A percentile compares a stretch with the other conserved stretches of the same genome.
Evolutionary conservation across 2,888 invertebrate species (phyloP).

Genomic region (Gastrophysa polygoni): DNA sequence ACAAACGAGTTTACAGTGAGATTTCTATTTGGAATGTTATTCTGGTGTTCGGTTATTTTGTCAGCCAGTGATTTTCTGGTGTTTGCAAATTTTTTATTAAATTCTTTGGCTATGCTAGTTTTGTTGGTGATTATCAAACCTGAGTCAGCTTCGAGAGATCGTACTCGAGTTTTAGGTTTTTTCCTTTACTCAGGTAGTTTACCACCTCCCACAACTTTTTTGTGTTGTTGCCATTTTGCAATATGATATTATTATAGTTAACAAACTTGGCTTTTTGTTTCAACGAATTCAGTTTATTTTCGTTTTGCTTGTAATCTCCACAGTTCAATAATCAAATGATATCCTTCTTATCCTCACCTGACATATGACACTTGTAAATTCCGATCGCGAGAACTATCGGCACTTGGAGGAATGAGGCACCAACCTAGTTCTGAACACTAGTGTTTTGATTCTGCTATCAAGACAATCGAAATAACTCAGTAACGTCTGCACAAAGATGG

Average conservation of each 20-base stretch:
- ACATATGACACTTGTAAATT: no score
- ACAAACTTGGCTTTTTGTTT: not conserved
- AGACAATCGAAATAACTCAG: no score
- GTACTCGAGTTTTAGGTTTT: not conserved
- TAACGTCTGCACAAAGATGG: no score
- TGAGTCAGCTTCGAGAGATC: not conserved
- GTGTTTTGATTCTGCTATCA: no score
- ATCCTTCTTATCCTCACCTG: no score
- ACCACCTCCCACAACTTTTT: not conserved
- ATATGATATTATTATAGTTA: not conserved
- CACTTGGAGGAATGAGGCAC: no score
- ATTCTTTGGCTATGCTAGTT: not conserved
- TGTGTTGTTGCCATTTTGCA: not conserved
- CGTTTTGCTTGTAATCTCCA: not conserved
- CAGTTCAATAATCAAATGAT: no score
- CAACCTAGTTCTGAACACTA: no score
- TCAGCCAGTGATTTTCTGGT: not conserved
- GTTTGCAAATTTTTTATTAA: not conserved
- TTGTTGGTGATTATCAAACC: not conserved
- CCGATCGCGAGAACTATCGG: no score
- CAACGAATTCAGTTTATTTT: not conserved
- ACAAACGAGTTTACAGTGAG: no score
- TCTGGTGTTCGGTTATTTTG: not conserved
- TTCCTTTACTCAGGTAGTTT: not conserved
- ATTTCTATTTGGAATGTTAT: no score